Conservation (phyloP, 2,113 vertebrate genomes). For the Serinus canaria region DNA sequence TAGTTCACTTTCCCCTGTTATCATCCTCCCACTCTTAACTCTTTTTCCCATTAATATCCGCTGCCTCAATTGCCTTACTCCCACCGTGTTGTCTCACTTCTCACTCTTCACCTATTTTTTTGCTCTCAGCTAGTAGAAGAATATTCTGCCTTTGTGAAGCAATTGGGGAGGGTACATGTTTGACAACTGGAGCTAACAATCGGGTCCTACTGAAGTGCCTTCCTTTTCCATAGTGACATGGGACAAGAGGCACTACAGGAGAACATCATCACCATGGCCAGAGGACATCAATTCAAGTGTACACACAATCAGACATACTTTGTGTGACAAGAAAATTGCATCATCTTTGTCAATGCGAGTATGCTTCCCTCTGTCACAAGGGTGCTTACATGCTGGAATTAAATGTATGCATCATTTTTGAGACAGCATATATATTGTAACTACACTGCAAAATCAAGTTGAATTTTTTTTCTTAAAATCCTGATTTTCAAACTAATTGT, state of each 20-base stretch:
- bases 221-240: constrained; percentile 15
- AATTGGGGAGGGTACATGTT: neutral
- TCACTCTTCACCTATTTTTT: neutral
- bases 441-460: neutral
- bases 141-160: neutral
- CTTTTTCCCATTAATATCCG: neutral
- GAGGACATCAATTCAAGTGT: neutral
- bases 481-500: neutral
- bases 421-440: neutral
- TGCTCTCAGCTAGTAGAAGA: neutral
- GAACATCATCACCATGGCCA: neutral
- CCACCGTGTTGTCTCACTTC: neutral
- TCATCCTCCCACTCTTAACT: neutral
- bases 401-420: neutral
- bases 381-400: neutral
- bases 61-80: neutral
- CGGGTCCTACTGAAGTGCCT: neutral
- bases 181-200: neutral
- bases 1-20: neutral
- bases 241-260: neutral
- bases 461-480: neutral
- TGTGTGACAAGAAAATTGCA: neutral
- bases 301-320: fast-evolving
- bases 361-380: neutral
- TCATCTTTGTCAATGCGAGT: neutral